These are phyloP conservation scores for Ormyrus labotus DNA, from an alignment of 2,888 invertebrate species.

Conservation along the genomic window DNA sequence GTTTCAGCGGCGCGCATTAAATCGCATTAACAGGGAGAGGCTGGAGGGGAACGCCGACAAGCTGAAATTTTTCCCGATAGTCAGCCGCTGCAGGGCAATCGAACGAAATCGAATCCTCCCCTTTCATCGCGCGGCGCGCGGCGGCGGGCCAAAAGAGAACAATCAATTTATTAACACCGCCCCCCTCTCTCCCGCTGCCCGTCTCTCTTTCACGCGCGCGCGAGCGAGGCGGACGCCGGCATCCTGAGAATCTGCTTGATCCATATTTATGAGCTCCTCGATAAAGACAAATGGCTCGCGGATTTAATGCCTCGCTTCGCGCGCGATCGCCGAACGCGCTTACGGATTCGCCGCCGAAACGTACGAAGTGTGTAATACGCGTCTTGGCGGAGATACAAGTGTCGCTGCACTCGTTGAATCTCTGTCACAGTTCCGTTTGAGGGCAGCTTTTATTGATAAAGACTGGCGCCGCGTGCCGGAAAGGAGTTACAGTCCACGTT, in stretches of 20 bases:
- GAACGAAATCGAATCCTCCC: background rate
- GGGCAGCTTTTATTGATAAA: no score
- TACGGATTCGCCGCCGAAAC: no score
- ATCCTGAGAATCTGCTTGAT: slow-evolving; percentile 37
- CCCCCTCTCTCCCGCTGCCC: background rate
- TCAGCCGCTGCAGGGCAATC: background rate
- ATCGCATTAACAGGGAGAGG: background rate
- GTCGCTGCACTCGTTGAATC: no score
- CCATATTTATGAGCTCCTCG: slow-evolving; percentile 57
- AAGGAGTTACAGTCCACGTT: no score
- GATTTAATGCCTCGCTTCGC: slow-evolving; percentile 23
- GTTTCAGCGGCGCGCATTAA: background rate
- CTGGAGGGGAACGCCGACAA: background rate
- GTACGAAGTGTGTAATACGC: no score
- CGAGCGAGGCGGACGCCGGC: background rate
- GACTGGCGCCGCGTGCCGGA: no score
- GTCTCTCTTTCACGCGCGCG: background rate
- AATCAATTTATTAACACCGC: slow-evolving; percentile 48
- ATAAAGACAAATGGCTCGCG: slow-evolving; percentile 56
- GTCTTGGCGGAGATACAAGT: no score
- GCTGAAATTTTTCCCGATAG: slow-evolving; percentile 13
- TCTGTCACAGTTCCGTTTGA: no score
- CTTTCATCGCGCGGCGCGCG: background rate
- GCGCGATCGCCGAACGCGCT: no score
- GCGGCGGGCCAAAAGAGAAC: slow-evolving; percentile 9